Conservation (phyloP, 1,140 invertebrate species). For the Brachionus angularis region DNA sequence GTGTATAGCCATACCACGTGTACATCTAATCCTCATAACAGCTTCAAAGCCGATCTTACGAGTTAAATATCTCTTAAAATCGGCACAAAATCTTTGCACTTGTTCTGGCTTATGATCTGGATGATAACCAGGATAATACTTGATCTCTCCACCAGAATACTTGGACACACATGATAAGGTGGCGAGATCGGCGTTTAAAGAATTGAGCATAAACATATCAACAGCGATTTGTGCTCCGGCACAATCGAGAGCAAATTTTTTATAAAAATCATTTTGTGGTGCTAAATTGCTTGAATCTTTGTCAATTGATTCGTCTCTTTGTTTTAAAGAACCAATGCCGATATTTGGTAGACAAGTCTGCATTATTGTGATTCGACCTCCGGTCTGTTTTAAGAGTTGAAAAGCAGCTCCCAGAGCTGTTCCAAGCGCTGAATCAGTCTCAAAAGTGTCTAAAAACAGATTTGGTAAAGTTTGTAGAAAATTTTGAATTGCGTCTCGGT, state of each 20-base stretch:
- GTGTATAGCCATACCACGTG: constrained; percentile 81
- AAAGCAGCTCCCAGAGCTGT: constrained; percentile 84
- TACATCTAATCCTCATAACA: constrained; percentile 93
- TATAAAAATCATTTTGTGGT: constrained; percentile 96
- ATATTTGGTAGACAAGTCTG: constrained; percentile 82
- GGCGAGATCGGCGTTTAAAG: constrained; percentile 83
- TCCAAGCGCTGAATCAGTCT: constrained; percentile 77
- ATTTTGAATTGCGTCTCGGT: constrained; percentile 72
- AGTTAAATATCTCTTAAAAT: constrained; percentile 81
- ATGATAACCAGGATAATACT: constrained; percentile 87
- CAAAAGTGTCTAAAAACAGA: constrained; percentile 68
- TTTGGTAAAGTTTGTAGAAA: constrained; percentile 74
- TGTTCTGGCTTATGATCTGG: constrained; percentile 65
- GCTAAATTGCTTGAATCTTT: constrained; percentile 66
- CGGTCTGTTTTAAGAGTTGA: constrained; percentile 83
- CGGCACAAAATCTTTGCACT: constrained; percentile 70
- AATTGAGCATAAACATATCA: constrained; percentile 87
- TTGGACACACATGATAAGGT: constrained; percentile 71
- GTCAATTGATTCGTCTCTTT: constrained; percentile 60
- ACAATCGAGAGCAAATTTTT: constrained; percentile 88
- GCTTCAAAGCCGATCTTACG: constrained; percentile 98
- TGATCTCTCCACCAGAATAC: constrained; percentile 87
- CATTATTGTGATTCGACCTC: constrained; percentile 89
- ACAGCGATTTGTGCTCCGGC: constrained; percentile 91
- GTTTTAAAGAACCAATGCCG: constrained; percentile 80